Evolutionary conservation across 2,113 vertebrate genomes (phyloP), one percentile per base, ranked within the genome.

Genomic region (Oryzias woworae): DNA sequence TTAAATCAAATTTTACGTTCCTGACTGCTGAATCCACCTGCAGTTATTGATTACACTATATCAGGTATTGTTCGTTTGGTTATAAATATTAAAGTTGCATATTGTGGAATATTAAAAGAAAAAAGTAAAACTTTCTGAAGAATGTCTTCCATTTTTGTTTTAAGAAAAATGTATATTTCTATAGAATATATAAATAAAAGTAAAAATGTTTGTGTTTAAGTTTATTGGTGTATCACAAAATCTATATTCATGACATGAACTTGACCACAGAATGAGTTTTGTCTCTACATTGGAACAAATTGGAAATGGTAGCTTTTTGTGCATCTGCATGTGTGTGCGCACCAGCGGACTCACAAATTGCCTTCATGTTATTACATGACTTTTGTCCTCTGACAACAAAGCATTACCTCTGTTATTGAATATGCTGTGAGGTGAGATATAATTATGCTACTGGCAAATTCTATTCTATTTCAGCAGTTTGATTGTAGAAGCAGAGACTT

Each of bases 401-500:
- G 17, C 68, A 74, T 76, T 77, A 81, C 65, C 75, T 77, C 58
- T 58, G 42, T 78, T 75, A 81, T 76, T 82, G 52, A 83, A 84
- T 84, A 81, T 79, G 63, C 80, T 62, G 70, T 66, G 78, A 73
- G 63, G 67, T 71, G 31, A 66, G 79, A 85, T 82, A 79, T 63
- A 73, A 86, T 85, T 86, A 79, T 79, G 68, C 63, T 79, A 49
- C 4, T 31, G 51, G 58, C 47, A 79, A 79, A 86, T 89, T 85
- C 53, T 80, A 78, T 87, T 85, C 43, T 71, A 61, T 82, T 85
- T 79, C 76, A 75, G 70, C 80, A 70, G 70, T 85, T 81, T 84
- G 63, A 81, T 75, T 87, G 71, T 67, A 61, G 73, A 51, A 70
- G 53, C 31, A 28, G 3, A 4, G 20, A 17, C 24, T 26, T 43